A percentile compares a stretch with the other conserved stretches of the same genome.
phyloP scores from a whole-genome alignment of 2,888 invertebrate species.

The Pachymerium ferrugineum region DNA sequence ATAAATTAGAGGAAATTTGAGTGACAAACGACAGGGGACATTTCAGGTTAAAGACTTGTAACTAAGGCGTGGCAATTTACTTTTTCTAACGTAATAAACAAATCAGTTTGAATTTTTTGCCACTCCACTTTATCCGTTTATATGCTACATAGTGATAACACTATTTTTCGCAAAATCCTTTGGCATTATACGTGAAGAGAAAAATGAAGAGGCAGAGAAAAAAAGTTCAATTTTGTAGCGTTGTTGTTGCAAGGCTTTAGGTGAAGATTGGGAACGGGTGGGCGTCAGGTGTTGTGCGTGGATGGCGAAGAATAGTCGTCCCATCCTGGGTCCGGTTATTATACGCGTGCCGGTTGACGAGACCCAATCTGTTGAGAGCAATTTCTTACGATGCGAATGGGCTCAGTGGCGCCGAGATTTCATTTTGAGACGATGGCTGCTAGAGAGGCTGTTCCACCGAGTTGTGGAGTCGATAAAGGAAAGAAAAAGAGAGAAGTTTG shows the following conservation, averaged over 20 bases:
- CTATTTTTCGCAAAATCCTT: background rate
- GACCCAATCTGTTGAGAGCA: conserved; percentile 30
- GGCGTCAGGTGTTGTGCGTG: conserved; percentile 25
- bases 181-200: background rate
- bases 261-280: background rate
- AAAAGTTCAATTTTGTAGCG: background rate
- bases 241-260: background rate
- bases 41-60: background rate
- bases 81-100: background rate
- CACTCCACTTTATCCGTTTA: no score
- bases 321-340: background rate
- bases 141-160: no score
- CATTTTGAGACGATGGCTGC: conserved; percentile 29
- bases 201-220: background rate
- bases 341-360: conserved; percentile 1
- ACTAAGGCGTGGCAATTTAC: background rate
- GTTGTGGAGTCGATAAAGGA: conserved; percentile 22
- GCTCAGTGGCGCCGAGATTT: conserved; percentile 31
- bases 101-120: background rate
- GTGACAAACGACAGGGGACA: background rate
- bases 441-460: background rate
- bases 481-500: background rate
- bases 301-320: background rate
- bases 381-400: conserved; percentile 33
- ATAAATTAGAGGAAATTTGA: no score